Percentiles rank a stretch among this genome's conserved stretches.
phyloP scores from a whole-genome alignment of 2,888 invertebrate genomes.

The Apamea sordens region DNA sequence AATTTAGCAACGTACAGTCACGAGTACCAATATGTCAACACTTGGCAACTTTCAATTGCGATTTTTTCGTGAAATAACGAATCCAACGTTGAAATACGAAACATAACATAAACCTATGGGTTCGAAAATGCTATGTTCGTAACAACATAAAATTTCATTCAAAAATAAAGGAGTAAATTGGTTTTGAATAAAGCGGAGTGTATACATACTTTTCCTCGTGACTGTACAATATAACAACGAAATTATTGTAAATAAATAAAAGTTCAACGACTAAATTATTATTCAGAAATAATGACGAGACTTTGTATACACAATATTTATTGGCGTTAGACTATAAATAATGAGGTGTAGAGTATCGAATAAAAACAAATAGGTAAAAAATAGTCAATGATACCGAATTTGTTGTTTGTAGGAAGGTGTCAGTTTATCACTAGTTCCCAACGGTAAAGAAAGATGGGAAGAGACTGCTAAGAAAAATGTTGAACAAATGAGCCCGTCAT shows the following conservation, averaged over 20 bases:
- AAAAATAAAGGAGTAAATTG: too few species aligned
- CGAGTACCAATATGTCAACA: too few species aligned
- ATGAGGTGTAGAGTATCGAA: conserved; percentile 50
- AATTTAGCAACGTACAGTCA: conserved; percentile 5
- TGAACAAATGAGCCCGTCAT: conserved; percentile 39
- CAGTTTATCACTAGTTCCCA: conserved; percentile 48
- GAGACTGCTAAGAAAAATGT: conserved; percentile 7
- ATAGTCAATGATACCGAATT: conserved; percentile 29
- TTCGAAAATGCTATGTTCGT: too few species aligned
- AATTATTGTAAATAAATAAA: not conserved
- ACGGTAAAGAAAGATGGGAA: conserved; percentile 9
- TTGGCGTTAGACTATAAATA: conserved; percentile 48
- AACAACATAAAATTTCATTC: too few species aligned
- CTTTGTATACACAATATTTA: conserved; percentile 50
- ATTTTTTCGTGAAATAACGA: too few species aligned
- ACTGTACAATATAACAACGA: too few species aligned
- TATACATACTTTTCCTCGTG: too few species aligned
- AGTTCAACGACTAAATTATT: conserved; percentile 31
- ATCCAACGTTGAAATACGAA: too few species aligned
- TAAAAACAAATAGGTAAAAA: conserved; percentile 52
- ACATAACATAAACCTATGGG: too few species aligned
- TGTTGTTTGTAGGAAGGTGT: conserved; percentile 28
- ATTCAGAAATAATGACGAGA: conserved; percentile 48
- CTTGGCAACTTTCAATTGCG: too few species aligned
- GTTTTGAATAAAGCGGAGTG: too few species aligned